Conservation (phyloP, 2,113 vertebrate genomes). For the Corydoras sp. region DNA sequence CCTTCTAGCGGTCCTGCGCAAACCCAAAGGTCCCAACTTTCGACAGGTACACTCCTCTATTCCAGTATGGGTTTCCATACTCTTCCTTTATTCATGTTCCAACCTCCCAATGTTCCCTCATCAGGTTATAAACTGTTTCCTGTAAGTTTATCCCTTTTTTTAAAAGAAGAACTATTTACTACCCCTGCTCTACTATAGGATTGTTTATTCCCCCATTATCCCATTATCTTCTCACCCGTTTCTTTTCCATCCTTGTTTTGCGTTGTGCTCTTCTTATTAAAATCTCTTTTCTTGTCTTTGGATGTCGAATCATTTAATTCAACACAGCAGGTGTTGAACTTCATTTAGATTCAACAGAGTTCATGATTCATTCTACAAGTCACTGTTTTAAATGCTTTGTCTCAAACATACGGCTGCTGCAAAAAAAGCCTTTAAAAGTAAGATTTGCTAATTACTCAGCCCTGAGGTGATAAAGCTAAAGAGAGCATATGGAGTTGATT, state of each 20-base stretch:
- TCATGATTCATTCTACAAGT: no score
- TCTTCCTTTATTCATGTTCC: background rate
- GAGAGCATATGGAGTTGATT: constrained; percentile 16
- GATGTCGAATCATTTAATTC: no score
- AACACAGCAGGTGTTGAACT: no score
- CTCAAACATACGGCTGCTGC: background rate
- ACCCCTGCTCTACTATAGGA: no score
- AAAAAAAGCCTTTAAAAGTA: constrained; percentile 3
- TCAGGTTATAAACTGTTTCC: background rate
- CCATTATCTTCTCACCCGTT: no score
- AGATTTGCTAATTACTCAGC: constrained; percentile 11
- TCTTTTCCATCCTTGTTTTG: no score
- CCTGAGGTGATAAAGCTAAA: constrained; percentile 1
- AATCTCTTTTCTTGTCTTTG: no score
- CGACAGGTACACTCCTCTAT: constrained; percentile 58
- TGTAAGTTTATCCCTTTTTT: background rate
- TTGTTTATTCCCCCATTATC: no score
- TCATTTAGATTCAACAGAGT: no score
- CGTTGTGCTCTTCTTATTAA: no score
- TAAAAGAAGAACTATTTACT: no score
- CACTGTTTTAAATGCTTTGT: background rate
- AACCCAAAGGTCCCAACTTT: constrained; percentile 51
- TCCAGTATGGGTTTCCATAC: background rate
- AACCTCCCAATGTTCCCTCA: background rate
- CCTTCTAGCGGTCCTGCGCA: constrained; percentile 66